Evolutionary conservation across 2,888 invertebrate genomes (phyloP), one percentile per base, ranked within the genome.

Genomic region (Acanthopleura granulata): DNA sequence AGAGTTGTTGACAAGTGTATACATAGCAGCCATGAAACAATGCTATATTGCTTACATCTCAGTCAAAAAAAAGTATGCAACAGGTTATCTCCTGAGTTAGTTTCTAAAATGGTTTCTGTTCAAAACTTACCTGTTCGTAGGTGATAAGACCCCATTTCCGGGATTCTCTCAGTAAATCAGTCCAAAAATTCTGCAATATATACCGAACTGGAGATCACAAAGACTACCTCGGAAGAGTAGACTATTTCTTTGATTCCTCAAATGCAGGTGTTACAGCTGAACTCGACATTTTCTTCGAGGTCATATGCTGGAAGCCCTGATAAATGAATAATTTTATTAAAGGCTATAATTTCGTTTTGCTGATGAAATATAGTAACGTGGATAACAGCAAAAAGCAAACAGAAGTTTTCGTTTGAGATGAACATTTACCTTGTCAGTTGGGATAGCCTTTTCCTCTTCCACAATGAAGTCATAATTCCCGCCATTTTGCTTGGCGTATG

Each of bases 401-500:
- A 40, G 9, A 40, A 40, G 3, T 40, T 3, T 40, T 40, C 40
- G 4, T 40, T 3, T 40, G 40, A 3, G 9, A 40, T 40, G 9
- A 6, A 40, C 40, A 66, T 18, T 66, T n/a, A 71, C 71, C 40
- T 40, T 18, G 25, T 74, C 81, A 50, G 73, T 73, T 27, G 76
- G 80, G 49, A 80, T 66, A 25, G 73, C 70, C 29, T 66, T 66
- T 16, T 1, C 14, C 16, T 51, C 72, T 77, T 72, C 72, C 0
- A 81, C 57, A 22, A 84, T 77, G 72, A 86, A 86, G 72, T 83
- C 77, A 76, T 86, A 89, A 25, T 78, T 77, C 66, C 89, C 89
- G 18, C 88, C 88, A 75, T 89, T 88, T 72, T 86, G 81, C 75
- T 82, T 85, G 40, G 88, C 87, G 79, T 89, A 89, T 0, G 82